These are phyloP conservation scores for Nomia melanderi DNA, from an alignment of 1,140 invertebrate genomes.

Conservation along the genomic window DNA sequence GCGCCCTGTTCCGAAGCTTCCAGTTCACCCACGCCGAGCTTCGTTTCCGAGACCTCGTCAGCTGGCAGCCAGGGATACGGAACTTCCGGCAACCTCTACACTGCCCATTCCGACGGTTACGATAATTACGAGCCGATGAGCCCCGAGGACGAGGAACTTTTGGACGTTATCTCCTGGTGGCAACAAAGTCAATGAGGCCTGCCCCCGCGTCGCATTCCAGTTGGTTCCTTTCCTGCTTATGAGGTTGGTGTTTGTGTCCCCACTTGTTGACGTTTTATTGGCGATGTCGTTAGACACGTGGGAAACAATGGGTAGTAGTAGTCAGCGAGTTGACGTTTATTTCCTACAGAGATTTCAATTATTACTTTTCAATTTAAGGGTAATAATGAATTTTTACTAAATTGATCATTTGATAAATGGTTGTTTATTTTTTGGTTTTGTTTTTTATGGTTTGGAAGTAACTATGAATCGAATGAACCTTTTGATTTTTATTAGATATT, in stretches of 20 bases:
- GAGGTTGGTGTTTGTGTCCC: slow-evolving; percentile 63
- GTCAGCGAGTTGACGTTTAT: too few species aligned
- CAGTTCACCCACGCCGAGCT: slow-evolving; percentile 90
- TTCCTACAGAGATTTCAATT: too few species aligned
- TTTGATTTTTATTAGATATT: too few species aligned
- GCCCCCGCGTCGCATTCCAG: not conserved
- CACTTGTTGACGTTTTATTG: not conserved
- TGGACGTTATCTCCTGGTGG: slow-evolving; percentile 95
- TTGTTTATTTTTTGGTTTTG: too few species aligned
- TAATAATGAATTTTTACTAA: too few species aligned
- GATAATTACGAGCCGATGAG: slow-evolving; percentile 91
- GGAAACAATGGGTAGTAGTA: too few species aligned
- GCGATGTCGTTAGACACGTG: too few species aligned
- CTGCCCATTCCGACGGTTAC: slow-evolving; percentile 84
- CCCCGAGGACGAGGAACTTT: slow-evolving; percentile 93
- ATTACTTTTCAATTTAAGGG: too few species aligned
- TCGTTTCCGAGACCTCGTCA: slow-evolving; percentile 88
- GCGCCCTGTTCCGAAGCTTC: slow-evolving; percentile 87
- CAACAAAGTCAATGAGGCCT: slow-evolving; percentile 83
- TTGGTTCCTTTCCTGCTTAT: slow-evolving; percentile 1
- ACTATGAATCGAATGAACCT: too few species aligned
- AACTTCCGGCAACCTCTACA: slow-evolving; percentile 79
- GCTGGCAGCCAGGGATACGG: slow-evolving; percentile 80
- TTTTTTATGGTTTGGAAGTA: too few species aligned
- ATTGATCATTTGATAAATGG: too few species aligned